Evolutionary conservation across 1,140 invertebrate species (phyloP), one percentile per base, ranked within the genome.

Genomic region (Drosophila seguyi): DNA sequence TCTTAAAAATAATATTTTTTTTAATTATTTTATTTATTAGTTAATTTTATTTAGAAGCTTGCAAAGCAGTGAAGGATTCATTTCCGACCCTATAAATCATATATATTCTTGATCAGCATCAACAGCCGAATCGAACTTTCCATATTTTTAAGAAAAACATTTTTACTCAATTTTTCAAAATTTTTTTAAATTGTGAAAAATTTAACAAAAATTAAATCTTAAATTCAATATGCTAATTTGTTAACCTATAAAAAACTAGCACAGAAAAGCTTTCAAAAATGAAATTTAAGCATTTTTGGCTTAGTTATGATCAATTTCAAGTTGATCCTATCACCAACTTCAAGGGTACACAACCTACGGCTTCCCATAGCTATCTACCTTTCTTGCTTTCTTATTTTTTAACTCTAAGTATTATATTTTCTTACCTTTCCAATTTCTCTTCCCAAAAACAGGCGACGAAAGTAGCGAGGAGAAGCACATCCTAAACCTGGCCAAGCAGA

Each of bases 401-500:
- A 39, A 39, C 6, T 38, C 2, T 4, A 8, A n/a, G n/a, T 41
- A 39, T 39, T 7, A 8, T 16, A 45, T 44, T 22, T 20, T 22
- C 2, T 7, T 3, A 22, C 22, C 5, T 25, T 16, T 25, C 3
- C 1, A 34, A 27, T 27, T 44, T 18, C 6, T 29, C 3, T 45
- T 11, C 13, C 22, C 10, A 31, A 47, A 58, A 53, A 41, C 69
- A 90, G 85, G 81, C 53, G 86, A 90, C 78, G 92, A 92, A 41
- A 80, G 69, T 20, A 66, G 75, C 50, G 88, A 61, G 55, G 78
- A 85, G 22, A 81, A 73, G 60, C 85, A 92, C 68, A 75, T 79
- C 31, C 91, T 97, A 63, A 95, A 97, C 93, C 93, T 96, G 67
- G 95, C 95, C 73, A 94, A 94, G 81, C 95, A 95, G 92, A 94